Conservation (phyloP, 2,113 vertebrate species). For the Semicossyphus pulcher region DNA sequence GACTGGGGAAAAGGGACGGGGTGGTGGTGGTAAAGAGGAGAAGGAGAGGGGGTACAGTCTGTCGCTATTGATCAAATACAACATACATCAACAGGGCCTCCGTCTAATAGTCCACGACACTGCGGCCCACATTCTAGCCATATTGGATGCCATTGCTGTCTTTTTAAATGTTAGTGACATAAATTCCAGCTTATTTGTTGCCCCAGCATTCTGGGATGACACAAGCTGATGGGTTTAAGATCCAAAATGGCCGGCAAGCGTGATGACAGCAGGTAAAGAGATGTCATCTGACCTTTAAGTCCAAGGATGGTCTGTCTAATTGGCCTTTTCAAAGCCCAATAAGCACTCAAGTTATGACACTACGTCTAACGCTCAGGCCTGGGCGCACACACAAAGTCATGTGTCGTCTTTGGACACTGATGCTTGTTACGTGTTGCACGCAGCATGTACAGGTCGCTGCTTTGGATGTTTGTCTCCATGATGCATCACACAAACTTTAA, state of each 20-base stretch:
- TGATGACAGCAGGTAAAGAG: constrained; percentile 43
- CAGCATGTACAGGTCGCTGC: too few relatives aligned
- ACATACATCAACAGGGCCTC: constrained; percentile 40
- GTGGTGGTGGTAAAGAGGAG: not conserved
- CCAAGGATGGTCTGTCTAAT: not conserved
- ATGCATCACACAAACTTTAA: too few relatives aligned
- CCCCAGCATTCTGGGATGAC: constrained; percentile 12
- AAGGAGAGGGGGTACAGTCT: not conserved
- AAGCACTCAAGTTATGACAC: not conserved
- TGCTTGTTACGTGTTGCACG: not conserved
- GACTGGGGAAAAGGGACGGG: not conserved
- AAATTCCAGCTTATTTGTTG: constrained; percentile 17
- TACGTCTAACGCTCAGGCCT: not conserved
- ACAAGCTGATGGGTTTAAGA: constrained; percentile 2
- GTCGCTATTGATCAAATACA: constrained; percentile 40
- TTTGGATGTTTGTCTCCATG: too few relatives aligned
- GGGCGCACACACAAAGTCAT: too few relatives aligned
- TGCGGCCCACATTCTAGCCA: constrained; percentile 11
- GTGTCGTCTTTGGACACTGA: too few relatives aligned
- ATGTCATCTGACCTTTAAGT: constrained; percentile 8
- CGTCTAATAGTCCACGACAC: constrained; percentile 26
- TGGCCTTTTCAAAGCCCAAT: not conserved
- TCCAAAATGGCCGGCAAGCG: not conserved
- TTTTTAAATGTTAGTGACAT: constrained; percentile 28
- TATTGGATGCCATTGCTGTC: constrained; percentile 17